These are phyloP conservation scores for Talpa occidentalis DNA, from an alignment of 2,113 vertebrate genomes.

Conservation along the genomic window DNA sequence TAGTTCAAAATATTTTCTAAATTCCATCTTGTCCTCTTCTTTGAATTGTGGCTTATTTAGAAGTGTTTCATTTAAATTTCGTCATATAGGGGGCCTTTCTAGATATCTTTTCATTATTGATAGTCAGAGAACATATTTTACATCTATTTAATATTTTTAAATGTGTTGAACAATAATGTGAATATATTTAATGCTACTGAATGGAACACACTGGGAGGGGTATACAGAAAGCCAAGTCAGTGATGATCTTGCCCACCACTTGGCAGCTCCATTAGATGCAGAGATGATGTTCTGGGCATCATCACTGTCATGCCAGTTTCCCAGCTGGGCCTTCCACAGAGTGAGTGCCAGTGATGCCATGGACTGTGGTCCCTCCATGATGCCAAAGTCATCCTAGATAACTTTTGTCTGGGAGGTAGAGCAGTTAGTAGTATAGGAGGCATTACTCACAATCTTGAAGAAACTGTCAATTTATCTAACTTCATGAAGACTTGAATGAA, in stretches of 20 bases:
- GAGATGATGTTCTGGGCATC: slow-evolving; percentile 91
- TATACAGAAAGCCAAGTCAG: slow-evolving; percentile 83
- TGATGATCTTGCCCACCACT: background rate
- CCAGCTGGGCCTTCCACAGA: slow-evolving; percentile 93
- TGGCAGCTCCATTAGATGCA: background rate
- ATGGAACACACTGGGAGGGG: slow-evolving; percentile 81
- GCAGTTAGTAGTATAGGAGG: slow-evolving; percentile 93
- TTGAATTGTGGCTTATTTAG: background rate
- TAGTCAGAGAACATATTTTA: background rate
- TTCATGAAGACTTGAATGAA: slow-evolving; percentile 82
- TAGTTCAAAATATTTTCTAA: slow-evolving; percentile 14
- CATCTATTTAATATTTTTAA: background rate
- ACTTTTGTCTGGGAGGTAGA: slow-evolving; percentile 93
- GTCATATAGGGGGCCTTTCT: background rate
- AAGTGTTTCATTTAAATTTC: background rate
- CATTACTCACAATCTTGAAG: slow-evolving; percentile 91
- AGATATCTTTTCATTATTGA: background rate
- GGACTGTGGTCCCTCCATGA: slow-evolving; percentile 92
- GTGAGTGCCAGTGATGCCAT: slow-evolving; percentile 94
- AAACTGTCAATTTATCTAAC: slow-evolving; percentile 91
- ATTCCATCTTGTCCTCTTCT: background rate
- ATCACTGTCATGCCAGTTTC: slow-evolving; percentile 91
- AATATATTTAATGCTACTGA: background rate
- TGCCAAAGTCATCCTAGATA: slow-evolving; percentile 93
- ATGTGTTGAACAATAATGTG: background rate